phyloP scores from a whole-genome alignment of 2,113 vertebrate species.

The Monarcha castaneiventris region DNA sequence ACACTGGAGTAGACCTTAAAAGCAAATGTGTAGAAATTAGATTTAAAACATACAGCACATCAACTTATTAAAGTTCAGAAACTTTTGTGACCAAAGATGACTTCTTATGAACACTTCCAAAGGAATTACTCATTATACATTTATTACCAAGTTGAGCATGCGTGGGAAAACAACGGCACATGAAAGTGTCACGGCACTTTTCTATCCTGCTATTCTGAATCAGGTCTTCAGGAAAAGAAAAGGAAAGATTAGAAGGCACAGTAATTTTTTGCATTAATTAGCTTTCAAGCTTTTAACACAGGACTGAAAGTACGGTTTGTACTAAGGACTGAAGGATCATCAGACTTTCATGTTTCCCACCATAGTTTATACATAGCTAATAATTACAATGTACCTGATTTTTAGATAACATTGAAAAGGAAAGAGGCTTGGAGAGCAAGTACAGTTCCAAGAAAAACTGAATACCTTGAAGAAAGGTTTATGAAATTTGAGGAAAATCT shows the following conservation, averaged over 20 bases:
- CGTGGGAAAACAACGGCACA: background rate
- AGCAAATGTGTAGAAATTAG: background rate
- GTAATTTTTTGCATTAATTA: slow-evolving; percentile 2
- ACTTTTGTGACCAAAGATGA: background rate
- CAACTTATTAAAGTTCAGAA: background rate
- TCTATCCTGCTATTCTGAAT: background rate
- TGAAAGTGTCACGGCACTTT: background rate
- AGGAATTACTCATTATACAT: background rate
- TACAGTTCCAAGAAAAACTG: background rate
- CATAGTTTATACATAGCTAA: background rate
- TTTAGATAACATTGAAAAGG: background rate
- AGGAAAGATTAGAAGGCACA: background rate
- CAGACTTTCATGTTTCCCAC: background rate
- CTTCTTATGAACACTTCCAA: background rate
- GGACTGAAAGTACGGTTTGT: background rate
- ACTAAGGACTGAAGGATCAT: background rate
- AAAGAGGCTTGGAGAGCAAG: background rate
- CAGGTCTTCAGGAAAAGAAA: background rate
- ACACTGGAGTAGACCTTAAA: background rate
- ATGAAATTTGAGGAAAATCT: background rate
- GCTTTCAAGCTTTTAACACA: background rate
- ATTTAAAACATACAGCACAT: background rate
- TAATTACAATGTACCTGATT: background rate
- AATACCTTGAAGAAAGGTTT: background rate
- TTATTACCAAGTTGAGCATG: background rate